A percentile compares a stretch with the other conserved stretches of the same genome.
These are phyloP conservation scores for Danio aesculapii DNA, from an alignment of 2,797 vertebrate genomes.

Conservation along the genomic window DNA sequence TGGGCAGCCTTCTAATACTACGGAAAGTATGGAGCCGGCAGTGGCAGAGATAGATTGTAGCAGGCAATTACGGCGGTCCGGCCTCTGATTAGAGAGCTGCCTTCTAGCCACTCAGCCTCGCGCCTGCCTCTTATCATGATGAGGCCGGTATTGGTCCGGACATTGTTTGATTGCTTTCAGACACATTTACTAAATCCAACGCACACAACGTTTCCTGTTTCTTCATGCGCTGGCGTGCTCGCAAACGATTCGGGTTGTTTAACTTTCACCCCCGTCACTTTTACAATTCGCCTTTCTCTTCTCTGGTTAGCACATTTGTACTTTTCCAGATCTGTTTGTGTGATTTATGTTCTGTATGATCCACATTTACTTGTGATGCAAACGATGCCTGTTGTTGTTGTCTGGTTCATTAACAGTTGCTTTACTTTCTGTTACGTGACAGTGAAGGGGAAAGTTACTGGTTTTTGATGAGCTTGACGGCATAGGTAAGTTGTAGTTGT, in stretches of 20 bases:
- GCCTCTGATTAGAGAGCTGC: conserved; percentile 75
- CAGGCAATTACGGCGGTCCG: conserved; percentile 67
- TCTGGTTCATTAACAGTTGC: not conserved
- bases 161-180: conserved; percentile 73
- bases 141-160: conserved; percentile 65
- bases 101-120: conserved; percentile 66
- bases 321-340: conserved; percentile 1
- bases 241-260: conserved; percentile 49
- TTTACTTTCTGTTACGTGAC: not conserved
- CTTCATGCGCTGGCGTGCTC: conserved; percentile 40
- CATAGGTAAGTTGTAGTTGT: no score
- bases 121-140: conserved; percentile 69
- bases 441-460: not conserved
- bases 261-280: conserved; percentile 13
- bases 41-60: conserved; percentile 71
- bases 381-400: not conserved
- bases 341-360: not conserved
- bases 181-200: conserved; percentile 67
- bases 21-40: conserved; percentile 59
- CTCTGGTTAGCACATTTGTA: not conserved
- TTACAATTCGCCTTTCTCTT: not conserved
- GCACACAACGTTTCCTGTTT: conserved; percentile 48
- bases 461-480: no score
- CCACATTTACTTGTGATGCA: not conserved
- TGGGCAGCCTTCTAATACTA: conserved; percentile 70